Evolutionary conservation across 1,140 invertebrate species (phyloP).

Genomic region (Drosophila elegans): DNA sequence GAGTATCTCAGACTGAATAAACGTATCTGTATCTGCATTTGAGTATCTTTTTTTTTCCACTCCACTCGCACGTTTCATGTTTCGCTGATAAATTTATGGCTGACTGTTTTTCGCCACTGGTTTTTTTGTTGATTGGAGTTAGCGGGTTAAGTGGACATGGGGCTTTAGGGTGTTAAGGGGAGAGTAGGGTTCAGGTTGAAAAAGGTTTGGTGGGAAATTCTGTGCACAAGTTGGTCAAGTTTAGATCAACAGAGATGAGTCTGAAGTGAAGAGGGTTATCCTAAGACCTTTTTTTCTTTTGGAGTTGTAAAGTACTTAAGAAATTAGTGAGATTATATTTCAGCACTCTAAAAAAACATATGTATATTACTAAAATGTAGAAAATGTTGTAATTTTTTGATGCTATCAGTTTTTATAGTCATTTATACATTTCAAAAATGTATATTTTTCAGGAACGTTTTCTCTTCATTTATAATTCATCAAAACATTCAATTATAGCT

Average conservation of each 20-base stretch:
- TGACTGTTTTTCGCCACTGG: slow-evolving; percentile 32
- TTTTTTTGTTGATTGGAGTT: slow-evolving; percentile 25
- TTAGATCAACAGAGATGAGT: neutral
- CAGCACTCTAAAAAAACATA: too few species aligned
- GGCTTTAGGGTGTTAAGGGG: neutral
- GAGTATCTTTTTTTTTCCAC: slow-evolving; percentile 29
- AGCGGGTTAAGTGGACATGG: slow-evolving; percentile 24
- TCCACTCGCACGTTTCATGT: slow-evolving; percentile 42
- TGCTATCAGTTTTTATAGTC: too few species aligned
- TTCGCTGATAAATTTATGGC: slow-evolving; percentile 53
- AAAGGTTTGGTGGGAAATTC: slow-evolving; percentile 20
- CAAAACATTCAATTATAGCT: neutral
- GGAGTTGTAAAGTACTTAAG: neutral
- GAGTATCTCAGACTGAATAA: slow-evolving; percentile 39
- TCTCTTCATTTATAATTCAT: neutral
- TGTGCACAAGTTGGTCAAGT: slow-evolving; percentile 19
- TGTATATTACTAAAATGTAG: too few species aligned
- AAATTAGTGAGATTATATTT: neutral
- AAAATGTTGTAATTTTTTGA: too few species aligned
- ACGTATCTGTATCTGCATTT: slow-evolving; percentile 31
- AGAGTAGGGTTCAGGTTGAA: neutral
- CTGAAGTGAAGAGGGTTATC: neutral
- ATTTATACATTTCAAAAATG: too few species aligned
- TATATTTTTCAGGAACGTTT: too few species aligned
- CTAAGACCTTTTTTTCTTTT: neutral